Evolutionary conservation across 2,797 vertebrate species (phyloP).

Genomic region (Ataeniobius toweri): DNA sequence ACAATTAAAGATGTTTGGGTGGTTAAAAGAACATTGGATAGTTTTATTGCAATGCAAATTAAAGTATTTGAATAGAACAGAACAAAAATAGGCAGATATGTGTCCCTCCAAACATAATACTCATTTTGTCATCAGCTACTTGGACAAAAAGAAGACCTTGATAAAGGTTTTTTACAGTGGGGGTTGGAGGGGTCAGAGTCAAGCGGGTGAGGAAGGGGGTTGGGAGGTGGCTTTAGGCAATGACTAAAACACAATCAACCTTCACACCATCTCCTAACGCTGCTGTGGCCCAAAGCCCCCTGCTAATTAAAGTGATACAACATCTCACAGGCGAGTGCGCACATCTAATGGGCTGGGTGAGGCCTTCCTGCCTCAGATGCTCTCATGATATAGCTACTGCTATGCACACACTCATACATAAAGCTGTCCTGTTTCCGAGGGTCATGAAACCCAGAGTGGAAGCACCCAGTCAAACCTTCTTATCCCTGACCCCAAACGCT

Average conservation of each 20-base stretch:
- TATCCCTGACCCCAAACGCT: conserved; percentile 21
- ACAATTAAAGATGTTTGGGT: conserved; percentile 29
- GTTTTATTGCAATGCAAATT: conserved; percentile 5
- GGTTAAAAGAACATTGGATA: conserved; percentile 1
- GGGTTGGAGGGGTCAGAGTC: neutral
- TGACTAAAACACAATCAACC: conserved; percentile 71
- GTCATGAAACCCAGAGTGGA: conserved; percentile 41
- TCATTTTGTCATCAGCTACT: conserved; percentile 19
- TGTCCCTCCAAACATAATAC: neutral
- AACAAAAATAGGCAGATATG: neutral
- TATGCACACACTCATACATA: conserved; percentile 30
- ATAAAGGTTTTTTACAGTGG: conserved; percentile 51
- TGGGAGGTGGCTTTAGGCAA: conserved; percentile 59
- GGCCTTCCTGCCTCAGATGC: conserved; percentile 53
- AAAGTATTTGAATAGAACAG: conserved; percentile 11
- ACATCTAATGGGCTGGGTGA: conserved; percentile 74
- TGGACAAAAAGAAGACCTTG: conserved; percentile 41
- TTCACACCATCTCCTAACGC: conserved; percentile 56
- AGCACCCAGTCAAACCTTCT: conserved; percentile 25
- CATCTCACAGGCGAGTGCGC: conserved; percentile 80
- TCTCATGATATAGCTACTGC: conserved; percentile 20
- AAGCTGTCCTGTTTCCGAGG: conserved; percentile 16
- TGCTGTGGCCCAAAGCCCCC: conserved; percentile 63
- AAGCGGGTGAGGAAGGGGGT: neutral
- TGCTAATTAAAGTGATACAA: conserved; percentile 83